Percentiles rank a stretch among this genome's conserved stretches.
phyloP scores from a whole-genome alignment of 2,888 invertebrate genomes.

The Hipparchia sbordonii region DNA sequence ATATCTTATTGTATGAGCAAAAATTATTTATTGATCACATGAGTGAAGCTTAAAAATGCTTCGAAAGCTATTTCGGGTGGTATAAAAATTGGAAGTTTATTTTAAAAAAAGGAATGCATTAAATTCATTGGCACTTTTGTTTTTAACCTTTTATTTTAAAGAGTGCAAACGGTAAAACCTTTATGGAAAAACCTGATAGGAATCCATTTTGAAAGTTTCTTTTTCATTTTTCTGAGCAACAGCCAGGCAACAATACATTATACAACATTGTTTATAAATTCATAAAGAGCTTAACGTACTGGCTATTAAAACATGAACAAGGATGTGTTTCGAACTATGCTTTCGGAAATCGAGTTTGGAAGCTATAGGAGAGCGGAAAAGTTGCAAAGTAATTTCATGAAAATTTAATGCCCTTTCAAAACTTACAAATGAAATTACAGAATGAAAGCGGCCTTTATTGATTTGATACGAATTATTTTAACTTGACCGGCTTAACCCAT shows the following conservation, averaged over 20 bases:
- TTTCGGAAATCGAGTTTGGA: constrained; percentile 67
- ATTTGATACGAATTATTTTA: too few species aligned
- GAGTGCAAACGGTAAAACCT: too few species aligned
- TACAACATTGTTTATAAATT: constrained; percentile 33
- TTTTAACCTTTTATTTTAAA: too few species aligned
- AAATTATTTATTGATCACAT: too few species aligned
- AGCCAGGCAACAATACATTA: neutral
- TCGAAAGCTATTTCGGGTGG: neutral
- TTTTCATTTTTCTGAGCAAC: neutral
- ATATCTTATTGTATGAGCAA: too few species aligned
- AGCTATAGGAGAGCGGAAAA: constrained; percentile 72
- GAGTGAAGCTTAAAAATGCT: neutral
- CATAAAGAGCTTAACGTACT: constrained; percentile 48
- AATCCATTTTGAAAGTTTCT: neutral
- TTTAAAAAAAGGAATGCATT: neutral
- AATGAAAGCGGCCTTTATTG: constrained; percentile 38
- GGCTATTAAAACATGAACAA: constrained; percentile 60
- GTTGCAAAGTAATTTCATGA: constrained; percentile 78
- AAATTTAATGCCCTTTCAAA: constrained; percentile 74
- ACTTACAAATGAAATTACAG: constrained; percentile 64
- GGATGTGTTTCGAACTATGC: constrained; percentile 69
- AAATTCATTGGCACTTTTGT: neutral
- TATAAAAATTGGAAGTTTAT: neutral
- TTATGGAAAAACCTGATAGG: neutral
- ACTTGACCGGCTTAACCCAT: too few species aligned